Evolutionary conservation across 2,888 invertebrate species (phyloP).

Genomic region (Catocala nupta): DNA sequence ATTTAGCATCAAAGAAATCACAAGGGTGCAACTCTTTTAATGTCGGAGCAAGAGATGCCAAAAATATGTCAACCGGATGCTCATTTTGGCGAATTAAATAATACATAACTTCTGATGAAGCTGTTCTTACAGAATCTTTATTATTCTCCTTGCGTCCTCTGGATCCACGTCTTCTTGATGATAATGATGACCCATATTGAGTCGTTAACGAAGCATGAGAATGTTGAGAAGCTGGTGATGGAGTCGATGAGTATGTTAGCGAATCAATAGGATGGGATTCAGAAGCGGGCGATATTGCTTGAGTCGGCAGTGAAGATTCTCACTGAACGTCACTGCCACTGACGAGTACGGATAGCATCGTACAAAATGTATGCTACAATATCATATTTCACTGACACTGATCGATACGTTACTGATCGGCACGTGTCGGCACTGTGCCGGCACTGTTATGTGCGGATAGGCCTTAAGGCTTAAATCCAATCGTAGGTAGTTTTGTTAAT

Average conservation of each 20-base stretch:
- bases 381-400: too few relatives aligned
- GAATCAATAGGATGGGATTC: slow-evolving; percentile 15
- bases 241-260: slow-evolving; percentile 14
- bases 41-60: too few relatives aligned
- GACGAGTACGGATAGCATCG: too few relatives aligned
- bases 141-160: slow-evolving; percentile 3
- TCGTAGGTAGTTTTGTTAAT: too few relatives aligned
- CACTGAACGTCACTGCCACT: too few relatives aligned
- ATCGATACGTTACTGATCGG: too few relatives aligned
- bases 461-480: too few relatives aligned
- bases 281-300: slow-evolving; percentile 11
- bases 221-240: slow-evolving; percentile 22
- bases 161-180: slow-evolving; percentile 1
- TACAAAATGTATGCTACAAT: too few relatives aligned
- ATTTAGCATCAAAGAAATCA: too few relatives aligned
- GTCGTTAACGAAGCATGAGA: slow-evolving; percentile 12
- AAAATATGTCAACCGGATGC: slow-evolving; percentile 1
- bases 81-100: slow-evolving; percentile 21
- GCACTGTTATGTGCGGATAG: too few relatives aligned
- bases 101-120: slow-evolving; percentile 19
- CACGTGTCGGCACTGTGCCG: too few relatives aligned
- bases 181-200: slow-evolving; percentile 6
- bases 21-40: too few relatives aligned
- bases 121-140: slow-evolving; percentile 16
- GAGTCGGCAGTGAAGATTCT: slow-evolving; percentile 17